phyloP scores from a whole-genome alignment of 2,888 invertebrate genomes.

The Dryobota labecula region DNA sequence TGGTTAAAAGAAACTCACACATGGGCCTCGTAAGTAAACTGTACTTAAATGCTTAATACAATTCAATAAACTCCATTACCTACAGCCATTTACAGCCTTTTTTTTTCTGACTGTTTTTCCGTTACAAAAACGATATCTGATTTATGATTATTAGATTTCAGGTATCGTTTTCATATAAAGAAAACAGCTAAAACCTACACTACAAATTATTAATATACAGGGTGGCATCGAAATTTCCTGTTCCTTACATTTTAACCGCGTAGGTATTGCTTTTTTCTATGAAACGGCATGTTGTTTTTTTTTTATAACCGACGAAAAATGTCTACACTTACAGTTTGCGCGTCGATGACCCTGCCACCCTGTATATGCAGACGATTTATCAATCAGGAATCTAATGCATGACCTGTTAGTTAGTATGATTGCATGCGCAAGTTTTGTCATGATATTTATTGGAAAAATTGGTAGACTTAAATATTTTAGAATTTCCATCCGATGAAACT shows the following conservation, averaged over 20 bases:
- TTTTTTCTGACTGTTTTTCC: not conserved
- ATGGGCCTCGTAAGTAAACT: too few relatives aligned
- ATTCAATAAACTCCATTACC: conserved; percentile 3
- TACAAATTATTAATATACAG: not conserved
- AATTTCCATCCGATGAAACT: too few relatives aligned
- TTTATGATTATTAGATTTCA: not conserved
- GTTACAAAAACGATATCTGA: not conserved
- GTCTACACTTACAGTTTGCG: too few relatives aligned
- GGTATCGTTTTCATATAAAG: not conserved
- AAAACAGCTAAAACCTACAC: not conserved
- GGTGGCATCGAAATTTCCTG: too few relatives aligned
- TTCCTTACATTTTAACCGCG: too few relatives aligned
- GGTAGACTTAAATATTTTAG: not conserved
- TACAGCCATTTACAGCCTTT: not conserved
- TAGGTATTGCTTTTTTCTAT: too few relatives aligned
- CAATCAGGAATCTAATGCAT: too few relatives aligned
- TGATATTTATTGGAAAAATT: not conserved
- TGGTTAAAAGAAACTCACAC: too few relatives aligned
- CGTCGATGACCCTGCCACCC: too few relatives aligned
- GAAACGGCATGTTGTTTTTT: too few relatives aligned
- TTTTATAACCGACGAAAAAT: too few relatives aligned
- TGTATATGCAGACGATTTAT: not conserved
- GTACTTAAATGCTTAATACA: not conserved
- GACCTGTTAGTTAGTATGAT: not conserved
- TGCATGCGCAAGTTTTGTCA: not conserved